phyloP scores from a whole-genome alignment of 2,113 vertebrate genomes.

The Trematocara unimaculatum region DNA sequence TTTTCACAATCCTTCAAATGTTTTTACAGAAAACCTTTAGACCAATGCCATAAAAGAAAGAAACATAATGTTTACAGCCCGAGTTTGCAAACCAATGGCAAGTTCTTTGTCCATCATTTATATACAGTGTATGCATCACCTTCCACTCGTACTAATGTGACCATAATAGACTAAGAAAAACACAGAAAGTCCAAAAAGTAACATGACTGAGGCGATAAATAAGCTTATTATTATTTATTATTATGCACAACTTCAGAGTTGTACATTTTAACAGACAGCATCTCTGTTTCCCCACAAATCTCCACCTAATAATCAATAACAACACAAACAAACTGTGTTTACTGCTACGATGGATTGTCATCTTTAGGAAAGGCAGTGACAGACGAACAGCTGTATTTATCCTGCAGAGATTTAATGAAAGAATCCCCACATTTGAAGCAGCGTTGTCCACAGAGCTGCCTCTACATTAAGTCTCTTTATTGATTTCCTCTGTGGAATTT shows the following conservation, averaged over 20 bases:
- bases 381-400: neutral
- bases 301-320: neutral
- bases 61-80: neutral
- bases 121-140: neutral
- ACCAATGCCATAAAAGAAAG: neutral
- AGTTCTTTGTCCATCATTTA: neutral
- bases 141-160: neutral
- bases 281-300: neutral
- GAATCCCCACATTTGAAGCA: neutral
- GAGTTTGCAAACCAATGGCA: neutral
- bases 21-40: neutral
- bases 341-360: neutral
- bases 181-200: neutral
- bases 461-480: slow-evolving; percentile 10
- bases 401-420: neutral
- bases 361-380: neutral
- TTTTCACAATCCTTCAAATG: neutral
- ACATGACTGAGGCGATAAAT: neutral
- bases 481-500: slow-evolving; percentile 2
- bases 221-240: neutral
- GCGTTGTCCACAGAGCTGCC: neutral
- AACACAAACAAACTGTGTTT: neutral
- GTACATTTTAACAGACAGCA: neutral
- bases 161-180: neutral
- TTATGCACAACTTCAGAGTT: neutral